Evolutionary conservation across 1,140 invertebrate species (phyloP).

Genomic region (Mya arenaria): DNA sequence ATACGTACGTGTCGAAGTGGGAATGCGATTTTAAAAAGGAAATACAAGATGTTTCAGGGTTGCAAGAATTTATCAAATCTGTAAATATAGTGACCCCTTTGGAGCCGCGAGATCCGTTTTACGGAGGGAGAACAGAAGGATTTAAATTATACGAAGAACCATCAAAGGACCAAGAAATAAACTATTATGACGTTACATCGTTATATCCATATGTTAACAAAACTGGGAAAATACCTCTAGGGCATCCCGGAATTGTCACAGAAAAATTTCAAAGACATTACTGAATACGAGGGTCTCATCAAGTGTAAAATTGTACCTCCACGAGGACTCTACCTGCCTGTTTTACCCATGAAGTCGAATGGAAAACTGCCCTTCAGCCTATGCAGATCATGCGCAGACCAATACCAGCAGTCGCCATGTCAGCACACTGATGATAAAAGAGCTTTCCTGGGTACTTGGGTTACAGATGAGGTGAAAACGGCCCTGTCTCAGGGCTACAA

Average conservation of each 20-base stretch:
- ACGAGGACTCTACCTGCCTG: not conserved
- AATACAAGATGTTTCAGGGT: not conserved
- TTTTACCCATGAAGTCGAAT: not conserved
- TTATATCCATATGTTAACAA: constrained; percentile 10
- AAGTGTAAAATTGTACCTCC: constrained; percentile 25
- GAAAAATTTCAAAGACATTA: constrained; percentile 7
- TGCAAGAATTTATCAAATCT: not conserved
- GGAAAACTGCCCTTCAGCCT: constrained; percentile 11
- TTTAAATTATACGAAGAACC: constrained; percentile 23
- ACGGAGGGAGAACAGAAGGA: constrained; percentile 1
- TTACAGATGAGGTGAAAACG: not conserved
- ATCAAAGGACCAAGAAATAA: not conserved
- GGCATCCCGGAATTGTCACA: not conserved
- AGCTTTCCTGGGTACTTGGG: constrained; percentile 40
- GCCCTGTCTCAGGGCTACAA: too few species aligned
- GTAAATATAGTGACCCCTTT: not conserved
- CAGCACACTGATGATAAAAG: not conserved
- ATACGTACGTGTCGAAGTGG: constrained; percentile 10
- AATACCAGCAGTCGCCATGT: not conserved
- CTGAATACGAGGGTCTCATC: constrained; percentile 7
- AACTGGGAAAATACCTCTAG: constrained; percentile 1
- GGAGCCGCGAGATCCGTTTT: constrained; percentile 2
- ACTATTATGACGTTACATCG: constrained; percentile 22
- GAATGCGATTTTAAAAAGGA: constrained; percentile 15
- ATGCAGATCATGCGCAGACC: not conserved